A percentile compares a stretch with the other conserved stretches of the same genome.
Evolutionary conservation across 2,113 vertebrate species (phyloP).

Genomic region (Setophaga coronata): DNA sequence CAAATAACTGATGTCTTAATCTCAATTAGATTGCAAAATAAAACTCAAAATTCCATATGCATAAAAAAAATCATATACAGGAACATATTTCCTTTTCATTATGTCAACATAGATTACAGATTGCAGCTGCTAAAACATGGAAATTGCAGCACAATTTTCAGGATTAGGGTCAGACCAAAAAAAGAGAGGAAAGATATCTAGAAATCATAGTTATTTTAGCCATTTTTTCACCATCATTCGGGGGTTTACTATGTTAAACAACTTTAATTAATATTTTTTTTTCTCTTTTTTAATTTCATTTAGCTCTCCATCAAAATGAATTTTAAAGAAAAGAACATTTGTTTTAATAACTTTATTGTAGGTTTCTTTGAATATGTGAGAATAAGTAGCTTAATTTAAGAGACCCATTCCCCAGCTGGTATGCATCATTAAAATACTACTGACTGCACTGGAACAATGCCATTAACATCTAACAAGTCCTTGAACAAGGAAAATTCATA

Average conservation of each 20-base stretch:
- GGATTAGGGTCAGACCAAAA: background rate
- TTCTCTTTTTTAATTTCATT: background rate
- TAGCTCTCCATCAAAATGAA: background rate
- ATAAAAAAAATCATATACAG: background rate
- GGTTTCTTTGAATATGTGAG: background rate
- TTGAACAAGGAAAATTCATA: conserved; percentile 16
- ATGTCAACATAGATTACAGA: background rate
- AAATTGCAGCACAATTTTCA: background rate
- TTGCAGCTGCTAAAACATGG: background rate
- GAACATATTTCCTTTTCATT: background rate
- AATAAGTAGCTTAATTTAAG: background rate
- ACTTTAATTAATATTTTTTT: background rate
- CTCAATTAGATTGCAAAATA: background rate
- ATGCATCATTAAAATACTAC: background rate
- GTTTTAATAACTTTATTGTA: background rate
- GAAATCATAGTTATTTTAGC: background rate
- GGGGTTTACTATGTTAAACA: background rate
- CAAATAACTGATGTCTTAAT: background rate
- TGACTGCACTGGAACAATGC: background rate
- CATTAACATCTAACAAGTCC: background rate
- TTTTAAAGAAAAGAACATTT: background rate
- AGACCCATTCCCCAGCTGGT: background rate
- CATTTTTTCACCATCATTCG: background rate
- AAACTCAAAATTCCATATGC: background rate
- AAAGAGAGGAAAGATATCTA: background rate